Evolutionary conservation across 2,113 vertebrate species (phyloP), one percentile per base, ranked within the genome.

Genomic region (Boleophthalmus pectinirostris): DNA sequence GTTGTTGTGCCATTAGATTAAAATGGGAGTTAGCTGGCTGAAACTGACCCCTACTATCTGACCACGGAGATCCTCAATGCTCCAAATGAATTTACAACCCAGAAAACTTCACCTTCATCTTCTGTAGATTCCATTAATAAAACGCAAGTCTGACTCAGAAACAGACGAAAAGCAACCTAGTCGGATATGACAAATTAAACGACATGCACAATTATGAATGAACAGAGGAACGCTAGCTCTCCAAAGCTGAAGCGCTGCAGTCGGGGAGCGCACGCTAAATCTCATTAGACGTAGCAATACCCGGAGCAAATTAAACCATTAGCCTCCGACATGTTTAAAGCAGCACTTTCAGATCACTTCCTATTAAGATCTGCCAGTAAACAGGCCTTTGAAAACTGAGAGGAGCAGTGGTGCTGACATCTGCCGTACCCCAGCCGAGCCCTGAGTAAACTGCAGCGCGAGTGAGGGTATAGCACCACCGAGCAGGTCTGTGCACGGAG

Each of bases 281-380:
- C 86, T 93, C 88, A 90, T 88, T 88, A 91, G 90, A 91, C 86
- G 87, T 79, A 85, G 85, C 78, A 90, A 91, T 88, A 91, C 89
- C 90, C 88, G 66, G 75, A 90, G 89, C 87, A 91, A 90, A 93
- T 91, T 89, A 92, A 89, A 88, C 87, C 84, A 92, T 92, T 90
- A 92, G 88, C 85, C 85, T 88, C 86, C 69, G 79, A 89, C 89
- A 87, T 87, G 80, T 89, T 89, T 89, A 85, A 91, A 90, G 88
- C 80, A 88, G 90, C 85, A 88, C 85, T 92, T 91, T 89, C 89
- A 90, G 82, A 91, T 91, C 91, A 91, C 87, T 89, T 93, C 87
- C 89, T 92, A 91, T 92, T 90, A 91, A 85, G 85, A 82, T 81
- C 80, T 87, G 84, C 87, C 88, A 89, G 87, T 87, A 90, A 90